A percentile compares a stretch with the other conserved stretches of the same genome.
These are phyloP conservation scores for Morpho achilles DNA, from an alignment of 2,888 invertebrate species.

Conservation along the genomic window DNA sequence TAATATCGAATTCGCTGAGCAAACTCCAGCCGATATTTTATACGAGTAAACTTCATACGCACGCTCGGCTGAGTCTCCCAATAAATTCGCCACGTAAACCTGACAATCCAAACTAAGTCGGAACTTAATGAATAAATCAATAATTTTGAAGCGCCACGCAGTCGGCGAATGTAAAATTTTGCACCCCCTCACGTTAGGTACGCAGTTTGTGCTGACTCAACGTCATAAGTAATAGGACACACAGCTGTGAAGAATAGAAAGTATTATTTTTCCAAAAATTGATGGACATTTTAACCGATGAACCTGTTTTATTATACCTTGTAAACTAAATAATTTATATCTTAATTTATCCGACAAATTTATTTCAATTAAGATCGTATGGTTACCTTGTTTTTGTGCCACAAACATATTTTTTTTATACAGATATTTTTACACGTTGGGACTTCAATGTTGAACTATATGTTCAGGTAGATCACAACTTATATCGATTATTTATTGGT, in stretches of 20 bases:
- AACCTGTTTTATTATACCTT: too few species aligned
- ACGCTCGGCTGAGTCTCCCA: constrained; percentile 10
- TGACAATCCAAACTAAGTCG: constrained; percentile 40
- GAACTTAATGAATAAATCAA: constrained; percentile 58
- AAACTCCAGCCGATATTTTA: constrained; percentile 7
- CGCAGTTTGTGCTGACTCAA: constrained; percentile 45
- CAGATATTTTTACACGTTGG: too few species aligned
- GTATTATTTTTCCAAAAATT: background rate
- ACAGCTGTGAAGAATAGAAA: background rate
- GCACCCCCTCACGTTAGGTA: constrained; percentile 34
- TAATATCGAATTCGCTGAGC: constrained; percentile 1
- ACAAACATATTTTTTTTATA: too few species aligned
- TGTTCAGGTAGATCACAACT: too few species aligned
- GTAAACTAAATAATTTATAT: too few species aligned
- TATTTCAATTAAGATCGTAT: too few species aligned
- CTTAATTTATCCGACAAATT: too few species aligned
- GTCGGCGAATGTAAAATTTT: constrained; percentile 44
- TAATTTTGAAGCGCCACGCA: constrained; percentile 39
- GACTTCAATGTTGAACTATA: too few species aligned
- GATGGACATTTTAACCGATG: too few species aligned
- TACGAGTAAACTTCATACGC: constrained; percentile 18
- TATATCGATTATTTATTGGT: too few species aligned
- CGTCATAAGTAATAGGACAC: constrained; percentile 25
- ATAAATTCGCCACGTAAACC: constrained; percentile 25
- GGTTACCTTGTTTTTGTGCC: too few species aligned